These are phyloP conservation scores for Acanthornis magna DNA, from an alignment of 2,797 vertebrate genomes.

Conservation along the genomic window DNA sequence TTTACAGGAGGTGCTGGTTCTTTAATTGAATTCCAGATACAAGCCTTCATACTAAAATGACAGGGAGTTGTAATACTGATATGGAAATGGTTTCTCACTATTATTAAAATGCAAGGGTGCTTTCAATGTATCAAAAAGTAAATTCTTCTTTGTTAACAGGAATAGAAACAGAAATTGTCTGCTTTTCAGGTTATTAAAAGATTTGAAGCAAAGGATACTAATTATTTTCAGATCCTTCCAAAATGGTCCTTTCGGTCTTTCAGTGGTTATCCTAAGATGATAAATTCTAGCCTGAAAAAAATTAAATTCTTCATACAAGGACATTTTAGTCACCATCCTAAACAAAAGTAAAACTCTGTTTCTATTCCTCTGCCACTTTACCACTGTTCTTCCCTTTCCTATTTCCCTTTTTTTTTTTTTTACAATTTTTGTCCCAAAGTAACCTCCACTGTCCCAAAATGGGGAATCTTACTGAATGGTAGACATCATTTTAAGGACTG, in stretches of 20 bases:
- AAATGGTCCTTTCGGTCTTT: neutral
- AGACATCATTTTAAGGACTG: neutral
- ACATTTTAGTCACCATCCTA: neutral
- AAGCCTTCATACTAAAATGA: neutral
- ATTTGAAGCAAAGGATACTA: neutral
- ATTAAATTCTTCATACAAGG: neutral
- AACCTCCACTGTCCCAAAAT: neutral
- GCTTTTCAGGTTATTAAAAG: neutral
- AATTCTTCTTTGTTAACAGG: neutral
- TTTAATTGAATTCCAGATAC: neutral
- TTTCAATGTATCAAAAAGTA: neutral
- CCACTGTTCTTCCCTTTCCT: neutral
- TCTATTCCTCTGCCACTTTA: neutral
- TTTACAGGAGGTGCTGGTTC: neutral
- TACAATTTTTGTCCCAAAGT: neutral
- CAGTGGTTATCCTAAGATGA: neutral
- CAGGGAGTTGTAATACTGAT: neutral
- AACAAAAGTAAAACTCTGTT: neutral
- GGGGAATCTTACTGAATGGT: neutral
- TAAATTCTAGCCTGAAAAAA: neutral
- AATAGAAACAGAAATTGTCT: neutral
- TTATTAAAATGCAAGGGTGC: neutral
- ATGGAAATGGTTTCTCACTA: neutral
- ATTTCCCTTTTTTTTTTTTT: neutral
- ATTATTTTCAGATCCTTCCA: neutral